Conservation (phyloP, 1,140 invertebrate species). For the Conus betulinus region DNA sequence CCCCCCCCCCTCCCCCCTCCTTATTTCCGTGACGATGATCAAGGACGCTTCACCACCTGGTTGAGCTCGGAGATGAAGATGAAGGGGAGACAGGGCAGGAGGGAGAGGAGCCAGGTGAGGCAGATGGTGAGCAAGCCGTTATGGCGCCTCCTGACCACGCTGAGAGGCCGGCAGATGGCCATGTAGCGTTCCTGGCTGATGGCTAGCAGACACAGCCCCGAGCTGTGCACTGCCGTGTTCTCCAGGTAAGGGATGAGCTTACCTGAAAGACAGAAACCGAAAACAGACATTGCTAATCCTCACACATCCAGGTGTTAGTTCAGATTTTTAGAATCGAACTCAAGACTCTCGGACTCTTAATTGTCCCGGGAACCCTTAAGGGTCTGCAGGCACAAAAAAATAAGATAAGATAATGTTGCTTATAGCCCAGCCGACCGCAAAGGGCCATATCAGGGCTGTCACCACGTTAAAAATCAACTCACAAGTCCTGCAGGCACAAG, state of each 20-base stretch:
- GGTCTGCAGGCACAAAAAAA: too few species aligned
- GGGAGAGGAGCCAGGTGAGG: conserved; percentile 52
- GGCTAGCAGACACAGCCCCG: conserved; percentile 59
- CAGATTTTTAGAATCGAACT: too few species aligned
- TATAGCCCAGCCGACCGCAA: too few species aligned
- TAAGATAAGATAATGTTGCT: too few species aligned
- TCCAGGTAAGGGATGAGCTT: conserved; percentile 64
- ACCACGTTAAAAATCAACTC: too few species aligned
- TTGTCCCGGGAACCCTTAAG: too few species aligned
- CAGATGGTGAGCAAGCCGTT: conserved; percentile 21
- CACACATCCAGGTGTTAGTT: too few species aligned
- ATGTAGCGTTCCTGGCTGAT: conserved; percentile 65
- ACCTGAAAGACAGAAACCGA: conserved; percentile 48
- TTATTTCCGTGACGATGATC: too few species aligned
- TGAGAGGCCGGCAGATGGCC: conserved; percentile 61
- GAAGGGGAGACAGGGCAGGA: conserved; percentile 53
- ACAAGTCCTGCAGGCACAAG: too few species aligned
- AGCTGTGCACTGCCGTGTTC: conserved; percentile 58
- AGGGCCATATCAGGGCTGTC: too few species aligned
- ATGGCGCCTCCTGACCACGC: conserved; percentile 35
- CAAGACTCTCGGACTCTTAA: too few species aligned
- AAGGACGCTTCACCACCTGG: conserved; percentile 10
- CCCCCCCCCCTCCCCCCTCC: too few species aligned
- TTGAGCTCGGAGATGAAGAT: conserved; percentile 48
- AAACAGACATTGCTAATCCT: neutral